phyloP scores from a whole-genome alignment of 2,888 invertebrate species.

The Perdita meconis region DNA sequence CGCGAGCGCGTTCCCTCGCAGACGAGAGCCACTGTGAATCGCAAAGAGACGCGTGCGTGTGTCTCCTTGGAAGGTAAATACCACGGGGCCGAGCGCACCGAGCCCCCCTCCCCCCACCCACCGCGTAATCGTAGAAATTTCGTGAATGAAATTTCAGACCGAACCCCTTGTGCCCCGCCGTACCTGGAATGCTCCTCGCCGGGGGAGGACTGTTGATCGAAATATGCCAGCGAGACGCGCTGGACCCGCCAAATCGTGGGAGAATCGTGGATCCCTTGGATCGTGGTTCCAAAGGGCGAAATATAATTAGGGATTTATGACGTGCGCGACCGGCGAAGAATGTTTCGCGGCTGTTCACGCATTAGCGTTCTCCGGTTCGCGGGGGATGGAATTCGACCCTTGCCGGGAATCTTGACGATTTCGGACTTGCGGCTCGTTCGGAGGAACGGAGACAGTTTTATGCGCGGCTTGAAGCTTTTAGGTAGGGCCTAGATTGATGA shows the following conservation, averaged over 20 bases:
- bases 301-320: too few relatives aligned
- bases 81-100: constrained; percentile 3
- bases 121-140: constrained; percentile 23
- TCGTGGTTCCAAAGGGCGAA: too few relatives aligned
- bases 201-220: neutral
- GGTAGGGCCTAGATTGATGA: too few relatives aligned
- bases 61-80: constrained; percentile 16
- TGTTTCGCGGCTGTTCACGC: too few relatives aligned
- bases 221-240: neutral
- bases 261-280: neutral
- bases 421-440: too few relatives aligned
- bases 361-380: too few relatives aligned
- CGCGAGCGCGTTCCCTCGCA: neutral
- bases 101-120: neutral
- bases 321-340: too few relatives aligned
- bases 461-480: too few relatives aligned
- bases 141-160: constrained; percentile 57
- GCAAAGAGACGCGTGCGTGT: constrained; percentile 8
- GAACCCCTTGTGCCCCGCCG: constrained; percentile 11
- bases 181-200: constrained; percentile 18
- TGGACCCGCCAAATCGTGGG: neutral
- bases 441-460: too few relatives aligned
- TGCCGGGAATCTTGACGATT: too few relatives aligned
- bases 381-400: too few relatives aligned
- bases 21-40: constrained; percentile 25